Evolutionary conservation across 2,797 vertebrate genomes (phyloP).

Genomic region (Forpus xanthops): DNA sequence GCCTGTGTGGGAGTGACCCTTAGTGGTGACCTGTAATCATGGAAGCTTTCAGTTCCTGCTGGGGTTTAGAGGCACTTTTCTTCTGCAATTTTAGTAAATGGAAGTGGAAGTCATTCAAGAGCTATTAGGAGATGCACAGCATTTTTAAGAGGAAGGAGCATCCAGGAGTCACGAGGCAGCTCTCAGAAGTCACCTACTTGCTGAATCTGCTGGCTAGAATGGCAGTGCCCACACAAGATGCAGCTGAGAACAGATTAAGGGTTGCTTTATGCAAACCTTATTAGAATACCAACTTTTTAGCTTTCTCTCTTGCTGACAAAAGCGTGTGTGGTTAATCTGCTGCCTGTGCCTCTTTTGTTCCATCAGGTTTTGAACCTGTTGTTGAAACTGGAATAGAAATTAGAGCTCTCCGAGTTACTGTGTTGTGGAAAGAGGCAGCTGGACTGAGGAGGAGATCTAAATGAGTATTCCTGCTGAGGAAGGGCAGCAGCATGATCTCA

Average conservation of each 20-base stretch:
- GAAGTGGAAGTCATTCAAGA: neutral
- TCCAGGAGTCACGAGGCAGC: neutral
- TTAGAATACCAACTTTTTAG: neutral
- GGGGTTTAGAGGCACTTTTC: neutral
- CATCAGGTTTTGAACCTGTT: neutral
- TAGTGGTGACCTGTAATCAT: neutral
- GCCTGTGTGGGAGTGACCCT: neutral
- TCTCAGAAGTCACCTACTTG: neutral
- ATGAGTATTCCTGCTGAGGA: neutral
- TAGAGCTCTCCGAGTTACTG: neutral
- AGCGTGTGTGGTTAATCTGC: neutral
- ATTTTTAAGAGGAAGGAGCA: neutral
- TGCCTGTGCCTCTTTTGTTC: neutral
- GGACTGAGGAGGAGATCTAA: neutral
- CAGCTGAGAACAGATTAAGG: neutral
- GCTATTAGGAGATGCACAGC: neutral
- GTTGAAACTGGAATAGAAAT: neutral
- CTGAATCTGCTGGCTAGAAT: neutral
- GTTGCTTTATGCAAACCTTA: neutral
- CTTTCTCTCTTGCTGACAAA: neutral
- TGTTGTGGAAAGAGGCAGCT: neutral
- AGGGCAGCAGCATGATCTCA: neutral
- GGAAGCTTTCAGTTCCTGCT: neutral
- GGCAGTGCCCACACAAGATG: neutral
- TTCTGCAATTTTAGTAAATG: neutral